Base-by-base conservation (phyloP, 1,140 invertebrate species). In the Solenopsis invicta region DNA sequence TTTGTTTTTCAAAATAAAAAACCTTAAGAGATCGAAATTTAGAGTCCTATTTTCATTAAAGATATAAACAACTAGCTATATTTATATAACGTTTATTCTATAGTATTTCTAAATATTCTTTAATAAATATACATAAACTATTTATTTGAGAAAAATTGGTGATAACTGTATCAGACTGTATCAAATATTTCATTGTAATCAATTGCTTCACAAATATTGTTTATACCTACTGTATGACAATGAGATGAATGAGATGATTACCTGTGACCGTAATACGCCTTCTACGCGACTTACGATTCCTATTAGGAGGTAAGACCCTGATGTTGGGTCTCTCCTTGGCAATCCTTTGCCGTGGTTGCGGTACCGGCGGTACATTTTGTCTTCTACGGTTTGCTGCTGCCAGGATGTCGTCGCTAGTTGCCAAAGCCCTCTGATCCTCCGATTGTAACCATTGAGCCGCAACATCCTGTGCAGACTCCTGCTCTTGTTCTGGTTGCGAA, bases 271-370 rank as follows among this genome's bases (percentile, higher is more conserved):
- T 94, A 94, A 94, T 91, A 90, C 92, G 93, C 92, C 94, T 94
- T 93, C 94, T 94, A 93, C 92, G 92, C 88, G 93, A 94, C 94
- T 95, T 94, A 95, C 94, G 93, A 92, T 94, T 95, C 91, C 93
- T 91, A 89, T 87, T 90, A 85, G 88, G 89, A 78, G 93, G 85
- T 24, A 90, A 45, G 13, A 84, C 88, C 85, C 92, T 92, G 69
- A 81, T 72, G 16, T 93, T 92, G 52, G 78, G 76, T 59, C 67
- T 56, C n/a, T 82, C 80, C 37, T 92, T 94, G 62, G 84, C 48
- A 81, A 90, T 78, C 41, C 92, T 92, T 62, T 90, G 91, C 10
- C 94, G 91, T 69, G 94, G 94, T 54, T 92, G 92, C 24, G 94
- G 94, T 12, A 95, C 90, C 41, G 94, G 93, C 10, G 81, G 92